These are phyloP conservation scores for Drosophila ochracea DNA, from an alignment of 2,888 invertebrate species.

Conservation along the genomic window DNA sequence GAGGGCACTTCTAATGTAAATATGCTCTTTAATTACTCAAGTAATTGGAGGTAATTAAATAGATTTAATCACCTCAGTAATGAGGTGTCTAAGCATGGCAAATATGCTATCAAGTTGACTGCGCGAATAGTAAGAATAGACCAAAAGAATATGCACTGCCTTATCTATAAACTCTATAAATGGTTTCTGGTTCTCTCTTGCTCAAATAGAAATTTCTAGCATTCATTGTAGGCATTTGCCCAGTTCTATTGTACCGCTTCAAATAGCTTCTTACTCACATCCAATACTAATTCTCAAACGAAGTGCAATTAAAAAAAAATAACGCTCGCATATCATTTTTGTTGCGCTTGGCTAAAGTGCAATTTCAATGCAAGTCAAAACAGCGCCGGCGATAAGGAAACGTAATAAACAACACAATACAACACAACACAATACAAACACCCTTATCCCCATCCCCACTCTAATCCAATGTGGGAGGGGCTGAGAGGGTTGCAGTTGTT, in stretches of 20 bases:
- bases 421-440: background rate
- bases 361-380: conserved; percentile 26
- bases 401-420: conserved; percentile 15
- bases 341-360: conserved; percentile 21
- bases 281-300: conserved; percentile 21
- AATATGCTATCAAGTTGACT: background rate
- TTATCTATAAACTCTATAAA: background rate
- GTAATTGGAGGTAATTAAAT: background rate
- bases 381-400: conserved; percentile 37
- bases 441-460: background rate
- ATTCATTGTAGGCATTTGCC: background rate
- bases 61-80: background rate
- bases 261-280: background rate
- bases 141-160: background rate
- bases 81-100: rapidly evolving
- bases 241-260: background rate
- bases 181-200: background rate
- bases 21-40: background rate
- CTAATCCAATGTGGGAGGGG: background rate
- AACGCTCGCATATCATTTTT: conserved; percentile 11
- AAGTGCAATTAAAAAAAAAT: conserved; percentile 10
- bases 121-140: background rate
- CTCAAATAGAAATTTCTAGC: background rate
- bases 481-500: conserved; percentile 17
- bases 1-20: background rate